These are phyloP conservation scores for Podabrus alpinus DNA, from an alignment of 2,888 invertebrate species.

Conservation along the genomic window DNA sequence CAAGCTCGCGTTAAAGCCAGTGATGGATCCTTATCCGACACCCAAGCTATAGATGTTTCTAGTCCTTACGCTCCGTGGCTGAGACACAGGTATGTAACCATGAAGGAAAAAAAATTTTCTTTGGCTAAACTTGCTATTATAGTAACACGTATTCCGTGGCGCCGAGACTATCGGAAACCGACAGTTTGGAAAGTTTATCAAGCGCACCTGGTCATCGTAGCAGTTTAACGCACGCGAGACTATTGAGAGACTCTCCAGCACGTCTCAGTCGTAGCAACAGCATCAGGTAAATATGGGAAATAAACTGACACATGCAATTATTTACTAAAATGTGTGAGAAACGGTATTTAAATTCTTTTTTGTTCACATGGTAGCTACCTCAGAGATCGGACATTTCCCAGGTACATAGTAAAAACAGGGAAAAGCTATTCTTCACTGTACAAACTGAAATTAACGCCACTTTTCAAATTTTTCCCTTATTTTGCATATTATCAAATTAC, in stretches of 20 bases:
- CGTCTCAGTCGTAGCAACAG: conserved; percentile 89
- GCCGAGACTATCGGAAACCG: conserved; percentile 84
- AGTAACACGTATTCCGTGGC: conserved; percentile 75
- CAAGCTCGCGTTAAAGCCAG: conserved; percentile 57
- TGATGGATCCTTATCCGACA: conserved; percentile 85
- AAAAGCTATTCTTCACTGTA: conserved; percentile 7
- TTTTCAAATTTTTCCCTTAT: background rate
- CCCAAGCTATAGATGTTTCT: conserved; percentile 81
- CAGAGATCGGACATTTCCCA: conserved; percentile 91
- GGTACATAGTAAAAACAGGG: conserved; percentile 62
- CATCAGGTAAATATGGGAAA: conserved; percentile 69
- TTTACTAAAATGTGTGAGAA: background rate
- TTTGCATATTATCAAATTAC: background rate
- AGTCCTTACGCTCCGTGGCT: conserved; percentile 87
- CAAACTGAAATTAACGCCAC: conserved; percentile 23
- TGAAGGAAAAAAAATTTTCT: background rate
- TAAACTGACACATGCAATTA: background rate
- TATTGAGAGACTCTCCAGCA: conserved; percentile 71
- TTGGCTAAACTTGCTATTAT: conserved; percentile 45
- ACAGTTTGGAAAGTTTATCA: conserved; percentile 82
- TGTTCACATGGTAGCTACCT: conserved; percentile 71
- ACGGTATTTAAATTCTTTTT: conserved; percentile 37
- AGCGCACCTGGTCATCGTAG: conserved; percentile 61
- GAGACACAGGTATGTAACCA: conserved; percentile 78
- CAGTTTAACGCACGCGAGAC: conserved; percentile 73